Evolutionary conservation across 1,140 invertebrate species (phyloP).

Genomic region (Eubasilissa regina): DNA sequence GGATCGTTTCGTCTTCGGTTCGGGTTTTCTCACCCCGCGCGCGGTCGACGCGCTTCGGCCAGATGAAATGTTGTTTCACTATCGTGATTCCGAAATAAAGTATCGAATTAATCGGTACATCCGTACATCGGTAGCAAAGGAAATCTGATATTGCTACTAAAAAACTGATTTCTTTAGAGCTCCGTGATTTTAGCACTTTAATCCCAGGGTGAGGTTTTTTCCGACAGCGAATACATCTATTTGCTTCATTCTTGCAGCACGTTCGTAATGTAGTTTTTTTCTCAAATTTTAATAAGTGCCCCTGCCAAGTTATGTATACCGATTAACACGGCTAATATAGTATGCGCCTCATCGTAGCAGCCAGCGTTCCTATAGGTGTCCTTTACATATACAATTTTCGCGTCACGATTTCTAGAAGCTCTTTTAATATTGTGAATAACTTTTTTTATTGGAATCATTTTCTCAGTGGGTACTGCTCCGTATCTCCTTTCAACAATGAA

Average conservation of each 20-base stretch:
- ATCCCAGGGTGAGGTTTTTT: too few relatives aligned
- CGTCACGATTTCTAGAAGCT: constrained; percentile 22
- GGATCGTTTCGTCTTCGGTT: too few relatives aligned
- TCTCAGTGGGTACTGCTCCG: neutral
- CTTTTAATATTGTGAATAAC: constrained; percentile 8
- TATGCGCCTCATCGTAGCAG: neutral
- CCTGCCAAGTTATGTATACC: neutral
- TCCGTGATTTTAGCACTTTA: too few relatives aligned
- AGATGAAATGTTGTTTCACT: too few relatives aligned
- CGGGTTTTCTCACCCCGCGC: too few relatives aligned
- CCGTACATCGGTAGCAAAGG: too few relatives aligned
- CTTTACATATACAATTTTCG: constrained; percentile 3
- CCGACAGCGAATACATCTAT: too few relatives aligned
- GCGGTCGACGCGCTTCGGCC: too few relatives aligned
- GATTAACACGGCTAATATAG: neutral
- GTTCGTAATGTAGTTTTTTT: neutral
- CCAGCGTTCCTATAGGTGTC: neutral
- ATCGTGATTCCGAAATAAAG: too few relatives aligned
- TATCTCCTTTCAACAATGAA: neutral
- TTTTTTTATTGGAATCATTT: neutral
- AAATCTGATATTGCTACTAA: too few relatives aligned
- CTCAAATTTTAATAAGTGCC: neutral
- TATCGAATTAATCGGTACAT: too few relatives aligned
- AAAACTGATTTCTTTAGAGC: too few relatives aligned
- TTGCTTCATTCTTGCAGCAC: neutral